phyloP scores from a whole-genome alignment of 2,797 vertebrate genomes.

The Meriones psammophilus region DNA sequence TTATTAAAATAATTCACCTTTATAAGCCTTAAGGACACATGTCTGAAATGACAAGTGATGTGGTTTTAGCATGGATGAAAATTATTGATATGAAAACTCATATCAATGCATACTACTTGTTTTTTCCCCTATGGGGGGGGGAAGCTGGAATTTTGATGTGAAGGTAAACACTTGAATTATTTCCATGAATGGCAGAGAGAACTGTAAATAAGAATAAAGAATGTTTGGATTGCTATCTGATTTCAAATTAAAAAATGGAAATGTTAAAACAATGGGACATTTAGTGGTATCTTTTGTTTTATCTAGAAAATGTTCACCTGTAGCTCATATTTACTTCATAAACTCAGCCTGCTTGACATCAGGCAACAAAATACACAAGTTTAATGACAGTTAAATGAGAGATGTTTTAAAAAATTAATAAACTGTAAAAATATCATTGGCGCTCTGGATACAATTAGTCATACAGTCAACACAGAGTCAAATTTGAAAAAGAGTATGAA shows the following conservation, averaged over 20 bases:
- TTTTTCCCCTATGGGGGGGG: neutral
- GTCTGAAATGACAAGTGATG: neutral
- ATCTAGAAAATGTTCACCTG: neutral
- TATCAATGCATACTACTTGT: neutral
- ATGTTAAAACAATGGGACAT: neutral
- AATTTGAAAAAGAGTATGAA: neutral
- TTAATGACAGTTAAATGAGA: neutral
- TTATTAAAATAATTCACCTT: neutral
- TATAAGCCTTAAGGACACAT: slow-evolving; percentile 17
- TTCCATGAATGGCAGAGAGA: neutral
- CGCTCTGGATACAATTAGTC: neutral
- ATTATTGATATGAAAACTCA: neutral
- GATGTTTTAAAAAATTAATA: neutral
- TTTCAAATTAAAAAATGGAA: neutral
- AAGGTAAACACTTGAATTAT: neutral
- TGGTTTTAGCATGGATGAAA: slow-evolving; percentile 32
- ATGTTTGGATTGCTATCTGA: neutral
- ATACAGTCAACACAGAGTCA: neutral
- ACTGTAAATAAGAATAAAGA: neutral
- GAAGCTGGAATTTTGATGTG: neutral
- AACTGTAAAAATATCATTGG: neutral
- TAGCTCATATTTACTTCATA: neutral
- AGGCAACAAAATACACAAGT: neutral
- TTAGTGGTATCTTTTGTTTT: neutral
- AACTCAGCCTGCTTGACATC: neutral